Evolutionary conservation across 2,113 vertebrate species (phyloP).

Genomic region (Gnathonemus longibarbis): DNA sequence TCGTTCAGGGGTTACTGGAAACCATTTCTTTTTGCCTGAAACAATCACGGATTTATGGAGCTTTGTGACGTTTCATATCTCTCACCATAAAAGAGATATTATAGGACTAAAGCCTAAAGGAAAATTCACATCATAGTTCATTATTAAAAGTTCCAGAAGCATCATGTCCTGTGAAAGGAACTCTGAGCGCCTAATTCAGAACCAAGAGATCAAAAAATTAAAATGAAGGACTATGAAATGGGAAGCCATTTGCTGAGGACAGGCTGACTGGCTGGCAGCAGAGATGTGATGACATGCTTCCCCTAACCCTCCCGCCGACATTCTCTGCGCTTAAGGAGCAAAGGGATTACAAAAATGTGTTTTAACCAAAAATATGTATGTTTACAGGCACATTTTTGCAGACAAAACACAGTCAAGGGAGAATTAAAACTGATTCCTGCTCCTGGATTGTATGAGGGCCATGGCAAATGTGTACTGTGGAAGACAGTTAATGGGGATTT

Average conservation of each 20-base stretch:
- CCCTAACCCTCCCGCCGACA: neutral
- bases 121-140: neutral
- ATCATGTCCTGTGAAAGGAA: neutral
- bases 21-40: neutral
- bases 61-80: neutral
- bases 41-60: neutral
- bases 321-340: neutral
- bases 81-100: neutral
- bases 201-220: neutral
- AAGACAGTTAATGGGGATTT: conserved; percentile 7
- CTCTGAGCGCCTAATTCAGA: neutral
- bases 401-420: neutral
- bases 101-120: neutral
- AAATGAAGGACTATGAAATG: neutral
- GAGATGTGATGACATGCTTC: neutral
- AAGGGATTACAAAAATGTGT: neutral
- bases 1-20: neutral
- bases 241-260: neutral
- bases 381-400: conserved; percentile 8
- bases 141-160: neutral
- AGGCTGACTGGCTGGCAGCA: neutral
- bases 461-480: neutral
- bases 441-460: neutral
- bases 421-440: neutral
- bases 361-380: neutral